Evolutionary conservation across 2,113 vertebrate genomes (phyloP).

Genomic region (Kryptolebias marmoratus): DNA sequence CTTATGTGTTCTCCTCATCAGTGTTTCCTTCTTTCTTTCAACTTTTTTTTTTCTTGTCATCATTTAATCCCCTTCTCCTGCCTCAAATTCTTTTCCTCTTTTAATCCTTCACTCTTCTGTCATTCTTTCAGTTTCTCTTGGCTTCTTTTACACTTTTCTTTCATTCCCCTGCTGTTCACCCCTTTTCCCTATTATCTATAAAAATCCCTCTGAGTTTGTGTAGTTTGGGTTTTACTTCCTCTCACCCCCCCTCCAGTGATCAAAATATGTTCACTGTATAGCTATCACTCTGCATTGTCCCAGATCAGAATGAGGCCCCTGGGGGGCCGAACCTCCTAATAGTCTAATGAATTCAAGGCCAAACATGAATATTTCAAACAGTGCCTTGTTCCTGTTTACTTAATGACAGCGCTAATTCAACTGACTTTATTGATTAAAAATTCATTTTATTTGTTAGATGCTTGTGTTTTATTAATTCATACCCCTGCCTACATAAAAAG

Average conservation of each 20-base stretch:
- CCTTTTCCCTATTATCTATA: conserved; percentile 47
- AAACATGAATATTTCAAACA: conserved; percentile 75
- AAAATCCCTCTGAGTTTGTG: conserved; percentile 42
- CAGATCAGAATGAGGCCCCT: conserved; percentile 62
- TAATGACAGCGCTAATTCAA: conserved; percentile 75
- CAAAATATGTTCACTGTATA: conserved; percentile 20
- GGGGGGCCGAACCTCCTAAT: conserved; percentile 52
- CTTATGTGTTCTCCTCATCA: conserved; percentile 27
- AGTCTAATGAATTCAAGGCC: conserved; percentile 65
- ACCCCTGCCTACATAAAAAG: conserved; percentile 48
- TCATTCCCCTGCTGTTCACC: conserved; percentile 39
- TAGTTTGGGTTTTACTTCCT: conserved; percentile 6
- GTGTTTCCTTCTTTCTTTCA: conserved; percentile 37
- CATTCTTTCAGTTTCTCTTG: conserved; percentile 43
- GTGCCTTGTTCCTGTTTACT: conserved; percentile 75
- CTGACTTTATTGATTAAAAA: conserved; percentile 75
- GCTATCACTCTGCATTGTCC: conserved; percentile 58
- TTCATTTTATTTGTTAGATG: conserved; percentile 77
- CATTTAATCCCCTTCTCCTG: conserved; percentile 35
- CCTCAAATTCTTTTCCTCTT: conserved; percentile 39
- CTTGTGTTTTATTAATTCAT: conserved; percentile 61
- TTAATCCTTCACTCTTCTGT: conserved; percentile 53
- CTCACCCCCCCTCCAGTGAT: not conserved
- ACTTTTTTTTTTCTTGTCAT: conserved; percentile 53
- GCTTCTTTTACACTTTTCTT: conserved; percentile 28